Evolutionary conservation across 2,797 vertebrate genomes (phyloP), one percentile per base, ranked within the genome.

Genomic region (Megaceryle alcyon): DNA sequence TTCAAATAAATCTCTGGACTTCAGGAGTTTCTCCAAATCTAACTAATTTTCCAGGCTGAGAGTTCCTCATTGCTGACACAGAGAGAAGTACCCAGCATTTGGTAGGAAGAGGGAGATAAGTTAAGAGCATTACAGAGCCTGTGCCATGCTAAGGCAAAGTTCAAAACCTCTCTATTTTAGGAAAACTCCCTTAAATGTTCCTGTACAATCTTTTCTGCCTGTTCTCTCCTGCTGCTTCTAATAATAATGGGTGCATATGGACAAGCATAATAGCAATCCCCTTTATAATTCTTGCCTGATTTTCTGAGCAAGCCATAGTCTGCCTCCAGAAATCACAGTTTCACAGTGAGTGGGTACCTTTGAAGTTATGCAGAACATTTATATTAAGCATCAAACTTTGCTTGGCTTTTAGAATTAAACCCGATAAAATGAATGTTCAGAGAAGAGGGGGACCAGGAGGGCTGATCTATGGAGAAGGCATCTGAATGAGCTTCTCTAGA

Each of bases 301-400:
- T 97, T 95, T 95, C 92, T 87, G 49, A 96, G 94, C 78, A 92
- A 96, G 83, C 86, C 75, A 53, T 79, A 77, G 51, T 71, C 96
- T 94, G 95, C 95, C 93, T 97, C 95, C 92, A 96, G 90, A 96
- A 92, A 97, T 96, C 96, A 94, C 94, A 94, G 86, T 93, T 96
- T 94, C 79, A 78, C 82, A 92, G 88, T 91, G 95, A 96, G 94
- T 96, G 95, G 95, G 96, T 88, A 94, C 79, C 68, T 94, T 29
- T 76, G 68, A 92, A 92, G 82, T 89, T 93, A 73, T 77, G 86
- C 68, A 91, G 86, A 95, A 93, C 93, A 96, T 92, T 94, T 96
- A 95, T 95, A 95, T 96, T 94, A 96, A 93, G 95, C 73, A 95
- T 44, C 70, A 93, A 95, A 95, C 90, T 94, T 87, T 43, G 28